Evolutionary conservation across 2,888 invertebrate species (phyloP), one percentile per base, ranked within the genome.

Genomic region (Perizoma flavofasciatum): DNA sequence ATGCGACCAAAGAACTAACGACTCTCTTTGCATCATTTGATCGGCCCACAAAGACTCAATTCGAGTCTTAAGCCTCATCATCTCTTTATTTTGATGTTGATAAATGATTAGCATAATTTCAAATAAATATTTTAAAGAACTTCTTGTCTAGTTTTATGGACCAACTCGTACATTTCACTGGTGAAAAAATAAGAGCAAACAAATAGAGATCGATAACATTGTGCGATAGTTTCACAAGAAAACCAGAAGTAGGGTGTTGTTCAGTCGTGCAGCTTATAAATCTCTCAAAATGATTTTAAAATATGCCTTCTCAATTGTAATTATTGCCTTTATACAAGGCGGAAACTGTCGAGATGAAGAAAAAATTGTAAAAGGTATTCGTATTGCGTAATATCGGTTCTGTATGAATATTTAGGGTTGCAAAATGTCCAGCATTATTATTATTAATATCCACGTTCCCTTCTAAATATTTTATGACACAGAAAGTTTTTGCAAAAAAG

Each of bases 281-380:
- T 41, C 56, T 59, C 45, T 66, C 59, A 69, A 71, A 60, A 76
- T 76, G 75, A 65, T 60, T 50, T 59, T 62, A 45, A 59, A 57
- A 57, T 66, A 65, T 22, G 47, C 69, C 68, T 64, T 77, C 60
- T 67, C 75, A 45, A n/a, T n/a, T n/a, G 62, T 79, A 60, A 55
- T 73, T 43, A 55, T 61, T 51, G 66, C 60, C 55, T 73, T 69
- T 66, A 63, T 80, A 46, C 72, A 73, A 37, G 47, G 50, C 47
- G 75, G 67, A 56, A 61, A 69, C 52, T 83, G 87, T 67, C 79
- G 88, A 65, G 91, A 92, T 68, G 91, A 92, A 73, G 91, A 91
- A 9, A 90, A 86, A 79, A 91, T 91, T 65, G 77, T 86, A 72
- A 90, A 89, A 88, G 88, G 90, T 91, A 80, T n/a, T n/a, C n/a